phyloP scores from a whole-genome alignment of 2,888 invertebrate genomes.

The Drosophila barbarae region DNA sequence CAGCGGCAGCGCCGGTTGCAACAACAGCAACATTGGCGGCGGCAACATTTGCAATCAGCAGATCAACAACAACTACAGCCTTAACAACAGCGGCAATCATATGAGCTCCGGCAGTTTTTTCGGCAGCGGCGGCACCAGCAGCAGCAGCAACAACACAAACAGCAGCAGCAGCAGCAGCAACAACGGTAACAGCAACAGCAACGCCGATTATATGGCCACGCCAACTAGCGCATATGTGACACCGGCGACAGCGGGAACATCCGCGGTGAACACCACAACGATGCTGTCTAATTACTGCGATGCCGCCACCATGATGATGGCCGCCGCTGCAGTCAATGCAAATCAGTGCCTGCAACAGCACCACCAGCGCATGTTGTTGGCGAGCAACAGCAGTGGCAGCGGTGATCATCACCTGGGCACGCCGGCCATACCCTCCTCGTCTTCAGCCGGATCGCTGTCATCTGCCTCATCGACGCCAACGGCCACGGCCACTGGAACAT shows the following conservation, averaged over 20 bases:
- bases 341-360: constrained; percentile 78
- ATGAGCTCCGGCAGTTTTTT: constrained; percentile 57
- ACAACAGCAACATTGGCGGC: constrained; percentile 49
- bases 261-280: constrained; percentile 71
- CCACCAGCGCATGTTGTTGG: constrained; percentile 76
- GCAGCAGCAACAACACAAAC: constrained; percentile 37
- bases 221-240: constrained; percentile 57
- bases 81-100: constrained; percentile 48
- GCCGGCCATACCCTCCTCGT: constrained; percentile 49
- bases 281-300: constrained; percentile 80
- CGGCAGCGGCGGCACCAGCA: constrained; percentile 49
- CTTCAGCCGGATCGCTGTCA: constrained; percentile 65
- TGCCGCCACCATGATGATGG: constrained; percentile 80
- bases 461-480: constrained; percentile 71
- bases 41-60: constrained; percentile 65
- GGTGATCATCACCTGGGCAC: constrained; percentile 45
- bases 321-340: constrained; percentile 78
- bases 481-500: constrained; percentile 42
- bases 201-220: constrained; percentile 55
- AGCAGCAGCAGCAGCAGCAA: constrained; percentile 38
- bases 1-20: constrained; percentile 43
- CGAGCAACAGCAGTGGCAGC: constrained; percentile 46
- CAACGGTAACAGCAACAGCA: constrained; percentile 19
- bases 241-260: constrained; percentile 51
- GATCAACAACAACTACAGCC: constrained; percentile 66